Percentiles rank a stretch among this genome's conserved stretches.
Conservation (phyloP, 1,140 invertebrate genomes). For the Penaeus vannamei region DNA sequence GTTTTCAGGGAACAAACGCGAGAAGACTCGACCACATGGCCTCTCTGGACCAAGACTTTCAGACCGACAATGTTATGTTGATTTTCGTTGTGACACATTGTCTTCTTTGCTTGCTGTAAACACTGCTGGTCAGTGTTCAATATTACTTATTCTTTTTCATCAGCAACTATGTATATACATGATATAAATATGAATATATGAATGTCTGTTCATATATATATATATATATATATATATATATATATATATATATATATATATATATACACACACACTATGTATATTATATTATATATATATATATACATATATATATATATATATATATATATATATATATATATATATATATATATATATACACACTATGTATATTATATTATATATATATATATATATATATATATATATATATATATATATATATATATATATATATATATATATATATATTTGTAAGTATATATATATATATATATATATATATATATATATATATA, state of each 20-base stretch:
- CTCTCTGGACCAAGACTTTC: slow-evolving; percentile 28
- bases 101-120: background rate
- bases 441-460: background rate
- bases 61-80: background rate
- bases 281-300: background rate
- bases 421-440: background rate
- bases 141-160: too few relatives aligned
- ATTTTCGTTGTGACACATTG: background rate
- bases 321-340: slow-evolving; percentile 18
- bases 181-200: too few relatives aligned
- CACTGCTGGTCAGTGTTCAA: background rate
- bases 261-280: too few relatives aligned
- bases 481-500: background rate
- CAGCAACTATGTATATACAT: too few relatives aligned
- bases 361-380: background rate
- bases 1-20: slow-evolving; percentile 1
- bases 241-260: background rate
- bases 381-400: background rate
- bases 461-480: slow-evolving; percentile 40
- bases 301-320: slow-evolving; percentile 2
- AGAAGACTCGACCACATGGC: slow-evolving; percentile 1
- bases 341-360: slow-evolving; percentile 28
- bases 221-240: slow-evolving; percentile 20
- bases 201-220: background rate
- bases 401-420: background rate